Evolutionary conservation across 1,140 invertebrate species (phyloP), one percentile per base, ranked within the genome.

Genomic region (Geopemphigus sp.): DNA sequence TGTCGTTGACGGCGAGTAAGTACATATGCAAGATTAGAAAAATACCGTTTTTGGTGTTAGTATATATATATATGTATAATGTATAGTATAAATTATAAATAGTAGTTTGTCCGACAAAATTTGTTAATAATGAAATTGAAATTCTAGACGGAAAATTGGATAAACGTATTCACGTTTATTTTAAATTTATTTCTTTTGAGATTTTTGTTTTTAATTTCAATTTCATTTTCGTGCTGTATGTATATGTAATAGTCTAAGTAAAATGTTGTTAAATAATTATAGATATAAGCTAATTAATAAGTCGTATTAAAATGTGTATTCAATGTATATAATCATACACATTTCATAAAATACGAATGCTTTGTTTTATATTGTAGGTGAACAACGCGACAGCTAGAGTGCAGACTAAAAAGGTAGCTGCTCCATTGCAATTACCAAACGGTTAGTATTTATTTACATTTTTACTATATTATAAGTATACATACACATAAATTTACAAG

Each of bases 321-420:
- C 57, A 80, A 82, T 57, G 59, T 72, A 81, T 74, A 29, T 19
- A 54, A 0, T 50, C 19, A 45, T 63, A 57, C 32, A 8, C 26
- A 47, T 61, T 63, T 47, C 3, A 39, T 39, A 17, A 80, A 57
- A 45, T 80, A 80, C 59, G 70, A 56, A 17, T 76, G 54, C 14
- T 64, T 4, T 72, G 26, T 76, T 82, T 84, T 39, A 83, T 83
- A 82, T 81, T 84, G 83, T 90, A 98, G 96, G 95, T 97, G 85
- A 98, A 98, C 90, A 98, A 97, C 90, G 95, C 96, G 83, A 98
- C 96, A 84, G 95, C 95, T 83, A 91, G 95, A 89, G 95, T 98
- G 86, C 95, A 97, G 91, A 97, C 95, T 85, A 98, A 98, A 91
- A 98, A 98, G 90, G 93, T 94, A 85, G 68, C 68, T 24, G 39